phyloP scores from a whole-genome alignment of 2,888 invertebrate genomes.

The Aleiodes testaceus region DNA sequence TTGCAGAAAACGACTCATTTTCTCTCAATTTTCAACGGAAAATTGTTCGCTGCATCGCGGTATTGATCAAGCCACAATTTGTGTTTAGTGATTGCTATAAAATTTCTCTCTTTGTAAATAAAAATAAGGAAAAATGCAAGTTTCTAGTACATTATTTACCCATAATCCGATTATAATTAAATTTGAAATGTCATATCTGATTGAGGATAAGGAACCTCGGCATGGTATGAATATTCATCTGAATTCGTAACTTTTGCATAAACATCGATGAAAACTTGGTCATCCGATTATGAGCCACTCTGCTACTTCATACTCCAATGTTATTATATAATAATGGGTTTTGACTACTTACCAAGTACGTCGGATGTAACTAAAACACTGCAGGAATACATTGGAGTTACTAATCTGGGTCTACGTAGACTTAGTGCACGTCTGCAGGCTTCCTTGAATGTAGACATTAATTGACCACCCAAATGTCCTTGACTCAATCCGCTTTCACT shows the following conservation, averaged over 20 bases:
- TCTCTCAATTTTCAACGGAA: no score
- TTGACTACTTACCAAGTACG: constrained; percentile 84
- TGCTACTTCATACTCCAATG: neutral
- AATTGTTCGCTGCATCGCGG: neutral
- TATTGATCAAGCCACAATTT: neutral
- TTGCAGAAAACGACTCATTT: no score
- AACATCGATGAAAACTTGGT: no score
- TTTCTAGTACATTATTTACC: neutral
- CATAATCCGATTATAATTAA: no score
- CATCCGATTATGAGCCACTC: neutral
- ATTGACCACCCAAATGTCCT: constrained; percentile 82
- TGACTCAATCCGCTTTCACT: constrained; percentile 66
- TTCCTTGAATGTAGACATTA: constrained; percentile 93
- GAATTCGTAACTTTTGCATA: neutral
- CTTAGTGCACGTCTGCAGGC: constrained; percentile 92
- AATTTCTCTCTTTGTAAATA: constrained; percentile 26
- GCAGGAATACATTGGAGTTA: constrained; percentile 95
- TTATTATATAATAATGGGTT: neutral
- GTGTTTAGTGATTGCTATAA: constrained; percentile 1
- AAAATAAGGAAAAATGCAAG: neutral
- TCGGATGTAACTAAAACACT: constrained; percentile 89
- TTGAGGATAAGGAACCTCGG: no score
- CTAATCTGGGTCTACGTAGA: constrained; percentile 90
- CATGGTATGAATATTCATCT: neutral
- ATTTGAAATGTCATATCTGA: no score